A percentile compares a stretch with the other conserved stretches of the same genome.
Conservation (phyloP, 1,140 invertebrate species). For the Muscidifurax raptorellus region DNA sequence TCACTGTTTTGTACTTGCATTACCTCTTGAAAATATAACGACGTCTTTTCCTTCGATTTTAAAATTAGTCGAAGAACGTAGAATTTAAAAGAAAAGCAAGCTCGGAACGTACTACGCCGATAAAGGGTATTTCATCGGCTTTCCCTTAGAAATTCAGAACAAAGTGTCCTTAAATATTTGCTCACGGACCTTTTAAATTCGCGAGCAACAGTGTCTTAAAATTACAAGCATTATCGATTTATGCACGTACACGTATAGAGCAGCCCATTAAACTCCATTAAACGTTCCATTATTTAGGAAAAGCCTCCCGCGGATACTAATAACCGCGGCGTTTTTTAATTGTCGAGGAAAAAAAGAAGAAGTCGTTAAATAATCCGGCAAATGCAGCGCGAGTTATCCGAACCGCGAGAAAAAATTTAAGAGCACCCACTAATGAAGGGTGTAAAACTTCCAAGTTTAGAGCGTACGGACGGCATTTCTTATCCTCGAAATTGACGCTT, state of each 20-base stretch:
- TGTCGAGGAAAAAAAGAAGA: background rate
- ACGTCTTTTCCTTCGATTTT: too few relatives aligned
- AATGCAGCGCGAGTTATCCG: background rate
- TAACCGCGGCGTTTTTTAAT: constrained; percentile 8
- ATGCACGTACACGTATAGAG: background rate
- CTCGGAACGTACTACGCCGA: background rate
- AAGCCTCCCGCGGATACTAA: background rate
- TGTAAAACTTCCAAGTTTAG: background rate
- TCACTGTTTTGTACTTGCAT: too few relatives aligned
- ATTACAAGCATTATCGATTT: constrained; percentile 38
- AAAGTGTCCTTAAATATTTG: background rate
- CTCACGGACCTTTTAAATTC: background rate
- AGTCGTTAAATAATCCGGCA: background rate
- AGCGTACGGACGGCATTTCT: background rate
- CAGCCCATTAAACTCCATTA: constrained; percentile 9
- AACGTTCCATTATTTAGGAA: background rate
- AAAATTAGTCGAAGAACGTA: too few relatives aligned
- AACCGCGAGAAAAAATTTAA: background rate
- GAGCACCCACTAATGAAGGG: background rate
- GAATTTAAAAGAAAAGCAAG: background rate
- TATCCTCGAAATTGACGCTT: background rate
- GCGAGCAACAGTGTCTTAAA: constrained; percentile 1
- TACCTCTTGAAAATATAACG: too few relatives aligned
- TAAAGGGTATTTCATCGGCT: background rate
- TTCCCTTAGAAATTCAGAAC: background rate